These are phyloP conservation scores for Orthonychiurus folsomi DNA, from an alignment of 2,888 invertebrate species.

Conservation along the genomic window DNA sequence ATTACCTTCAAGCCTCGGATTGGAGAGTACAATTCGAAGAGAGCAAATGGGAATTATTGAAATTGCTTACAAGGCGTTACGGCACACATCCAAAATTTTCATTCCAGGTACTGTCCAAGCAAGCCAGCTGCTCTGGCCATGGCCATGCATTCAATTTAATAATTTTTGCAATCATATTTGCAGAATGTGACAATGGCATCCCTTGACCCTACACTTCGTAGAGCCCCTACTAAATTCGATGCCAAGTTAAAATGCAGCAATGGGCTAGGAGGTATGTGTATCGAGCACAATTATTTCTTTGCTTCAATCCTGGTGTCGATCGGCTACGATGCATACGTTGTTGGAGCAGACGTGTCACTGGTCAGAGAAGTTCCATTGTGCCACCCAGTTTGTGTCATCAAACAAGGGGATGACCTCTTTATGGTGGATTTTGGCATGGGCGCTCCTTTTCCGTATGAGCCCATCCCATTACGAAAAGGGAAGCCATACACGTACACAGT, in stretches of 20 bases:
- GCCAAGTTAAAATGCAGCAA: background rate
- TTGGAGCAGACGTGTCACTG: constrained; percentile 3
- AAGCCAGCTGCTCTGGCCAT: too few relatives aligned
- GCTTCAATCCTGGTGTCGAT: background rate
- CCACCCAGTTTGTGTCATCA: constrained; percentile 6
- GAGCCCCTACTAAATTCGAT: background rate
- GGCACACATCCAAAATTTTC: constrained; percentile 3
- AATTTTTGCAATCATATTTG: background rate
- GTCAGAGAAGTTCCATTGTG: background rate
- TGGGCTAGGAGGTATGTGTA: constrained; percentile 6
- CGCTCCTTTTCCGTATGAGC: constrained; percentile 2
- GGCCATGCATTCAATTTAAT: too few relatives aligned
- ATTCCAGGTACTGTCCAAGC: constrained; percentile 11
- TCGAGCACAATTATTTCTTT: constrained; percentile 11
- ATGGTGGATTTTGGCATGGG: constrained; percentile 11
- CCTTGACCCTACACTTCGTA: background rate
- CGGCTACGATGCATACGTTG: constrained; percentile 9
- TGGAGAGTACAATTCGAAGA: background rate
- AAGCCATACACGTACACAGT: background rate
- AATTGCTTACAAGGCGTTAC: background rate
- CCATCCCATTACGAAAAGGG: background rate
- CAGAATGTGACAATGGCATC: constrained; percentile 8
- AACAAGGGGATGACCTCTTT: background rate
- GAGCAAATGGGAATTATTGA: constrained; percentile 2
- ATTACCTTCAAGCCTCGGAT: background rate